phyloP scores from a whole-genome alignment of 1,140 invertebrate species.

The Micrasema longulum region DNA sequence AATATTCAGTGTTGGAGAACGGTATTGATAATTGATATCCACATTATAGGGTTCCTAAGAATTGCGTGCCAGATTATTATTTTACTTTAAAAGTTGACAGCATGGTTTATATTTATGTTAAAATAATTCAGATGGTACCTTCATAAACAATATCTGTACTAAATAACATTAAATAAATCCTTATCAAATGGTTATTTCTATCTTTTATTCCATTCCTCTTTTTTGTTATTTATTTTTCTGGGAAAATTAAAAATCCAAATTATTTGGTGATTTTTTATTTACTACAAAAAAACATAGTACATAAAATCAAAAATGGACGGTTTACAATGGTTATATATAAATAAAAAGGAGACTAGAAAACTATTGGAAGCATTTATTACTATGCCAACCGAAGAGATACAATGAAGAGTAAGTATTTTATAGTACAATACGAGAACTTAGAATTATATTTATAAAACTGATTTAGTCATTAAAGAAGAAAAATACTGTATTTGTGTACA shows the following conservation, averaged over 20 bases:
- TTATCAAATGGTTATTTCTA: constrained; percentile 41
- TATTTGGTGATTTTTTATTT: background rate
- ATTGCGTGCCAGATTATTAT: background rate
- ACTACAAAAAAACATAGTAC: constrained; percentile 31
- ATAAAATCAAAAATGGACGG: constrained; percentile 33
- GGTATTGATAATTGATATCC: constrained; percentile 14
- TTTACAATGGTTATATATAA: constrained; percentile 7
- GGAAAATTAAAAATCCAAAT: background rate
- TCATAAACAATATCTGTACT: constrained; percentile 68
- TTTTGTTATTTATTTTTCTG: no score
- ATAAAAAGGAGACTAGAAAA: constrained; percentile 26
- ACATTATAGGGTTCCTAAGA: background rate
- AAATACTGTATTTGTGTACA: no score
- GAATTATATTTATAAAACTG: no score
- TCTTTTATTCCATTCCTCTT: constrained; percentile 24
- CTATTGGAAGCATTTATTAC: no score
- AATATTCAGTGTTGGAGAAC: constrained; percentile 12
- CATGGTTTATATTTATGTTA: constrained; percentile 40
- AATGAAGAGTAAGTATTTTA: no score
- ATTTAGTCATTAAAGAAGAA: no score
- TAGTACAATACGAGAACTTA: no score
- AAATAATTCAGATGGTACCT: constrained; percentile 68
- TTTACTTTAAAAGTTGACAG: constrained; percentile 22
- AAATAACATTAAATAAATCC: constrained; percentile 59
- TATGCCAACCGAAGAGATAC: no score